These are phyloP conservation scores for Phlogophora meticulosa DNA, from an alignment of 2,888 invertebrate species.

Conservation along the genomic window DNA sequence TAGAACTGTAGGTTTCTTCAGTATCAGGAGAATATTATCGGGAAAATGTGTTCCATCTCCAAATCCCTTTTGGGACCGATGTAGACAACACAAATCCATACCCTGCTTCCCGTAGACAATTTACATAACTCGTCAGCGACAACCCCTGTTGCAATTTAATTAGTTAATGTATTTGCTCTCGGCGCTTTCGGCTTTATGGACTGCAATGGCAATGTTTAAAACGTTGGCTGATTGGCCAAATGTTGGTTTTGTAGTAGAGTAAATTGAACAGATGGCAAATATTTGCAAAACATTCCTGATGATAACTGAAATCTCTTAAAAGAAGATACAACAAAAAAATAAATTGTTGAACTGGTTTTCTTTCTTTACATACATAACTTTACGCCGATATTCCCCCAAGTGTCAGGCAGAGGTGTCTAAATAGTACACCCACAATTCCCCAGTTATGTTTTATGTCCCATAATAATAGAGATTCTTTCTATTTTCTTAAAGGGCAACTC, in stretches of 20 bases:
- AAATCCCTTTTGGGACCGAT: conserved; percentile 65
- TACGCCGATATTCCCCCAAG: too few relatives aligned
- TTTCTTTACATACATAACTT: too few relatives aligned
- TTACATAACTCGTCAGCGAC: conserved; percentile 73
- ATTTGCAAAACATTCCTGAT: conserved; percentile 31
- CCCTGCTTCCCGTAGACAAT: conserved; percentile 68
- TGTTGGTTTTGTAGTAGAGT: conserved; percentile 50
- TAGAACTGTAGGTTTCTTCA: conserved; percentile 24
- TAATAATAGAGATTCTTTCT: too few relatives aligned
- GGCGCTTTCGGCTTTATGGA: conserved; percentile 80
- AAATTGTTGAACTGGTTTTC: background rate
- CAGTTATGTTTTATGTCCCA: too few relatives aligned
- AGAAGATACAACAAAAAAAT: conserved; percentile 7
- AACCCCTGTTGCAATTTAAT: conserved; percentile 83
- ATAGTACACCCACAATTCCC: too few relatives aligned
- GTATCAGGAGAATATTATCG: conserved; percentile 61
- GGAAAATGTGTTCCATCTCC: conserved; percentile 62
- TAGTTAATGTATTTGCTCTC: conserved; percentile 84
- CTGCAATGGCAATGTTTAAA: conserved; percentile 76
- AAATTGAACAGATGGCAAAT: conserved; percentile 52
- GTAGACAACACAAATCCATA: conserved; percentile 68
- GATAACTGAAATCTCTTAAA: conserved; percentile 27
- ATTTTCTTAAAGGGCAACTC: too few relatives aligned
- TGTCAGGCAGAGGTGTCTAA: too few relatives aligned
- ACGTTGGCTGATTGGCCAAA: conserved; percentile 51